Conservation (phyloP, 1,140 invertebrate species). For the Caenorhabditis tropicalis region DNA sequence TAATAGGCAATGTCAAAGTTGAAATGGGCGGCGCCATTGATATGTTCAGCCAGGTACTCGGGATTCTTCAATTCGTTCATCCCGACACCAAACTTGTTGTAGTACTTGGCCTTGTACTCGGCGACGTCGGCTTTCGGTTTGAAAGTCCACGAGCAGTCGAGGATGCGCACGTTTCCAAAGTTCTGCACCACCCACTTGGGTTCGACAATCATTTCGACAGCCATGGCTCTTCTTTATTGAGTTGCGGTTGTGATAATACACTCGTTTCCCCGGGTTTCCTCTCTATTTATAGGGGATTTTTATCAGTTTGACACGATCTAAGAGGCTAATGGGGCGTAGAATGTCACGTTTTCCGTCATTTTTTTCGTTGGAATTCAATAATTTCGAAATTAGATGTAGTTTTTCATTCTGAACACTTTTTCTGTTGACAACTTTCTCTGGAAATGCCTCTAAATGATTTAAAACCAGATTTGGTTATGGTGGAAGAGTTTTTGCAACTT, state of each 20-base stretch:
- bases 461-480: too few species aligned
- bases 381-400: too few species aligned
- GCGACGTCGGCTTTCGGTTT: constrained; percentile 6
- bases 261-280: not conserved
- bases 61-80: constrained; percentile 8
- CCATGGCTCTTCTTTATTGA: constrained; percentile 17
- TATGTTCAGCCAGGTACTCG: not conserved
- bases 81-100: constrained; percentile 2
- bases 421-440: too few species aligned
- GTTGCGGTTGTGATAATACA: not conserved
- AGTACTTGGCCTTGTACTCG: constrained; percentile 23
- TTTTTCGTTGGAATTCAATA: not conserved
- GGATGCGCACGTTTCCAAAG: constrained; percentile 18
- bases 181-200: constrained; percentile 18
- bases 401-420: too few species aligned
- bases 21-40: constrained; percentile 20
- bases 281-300: not conserved
- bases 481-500: too few species aligned
- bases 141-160: not conserved
- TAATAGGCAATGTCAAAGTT: constrained; percentile 26
- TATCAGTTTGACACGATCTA: constrained; percentile 25
- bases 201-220: constrained; percentile 29
- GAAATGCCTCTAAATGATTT: too few species aligned
- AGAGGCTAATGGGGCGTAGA: not conserved
- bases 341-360: not conserved